phyloP scores from a whole-genome alignment of 2,888 invertebrate species.

The Metalampra italica region DNA sequence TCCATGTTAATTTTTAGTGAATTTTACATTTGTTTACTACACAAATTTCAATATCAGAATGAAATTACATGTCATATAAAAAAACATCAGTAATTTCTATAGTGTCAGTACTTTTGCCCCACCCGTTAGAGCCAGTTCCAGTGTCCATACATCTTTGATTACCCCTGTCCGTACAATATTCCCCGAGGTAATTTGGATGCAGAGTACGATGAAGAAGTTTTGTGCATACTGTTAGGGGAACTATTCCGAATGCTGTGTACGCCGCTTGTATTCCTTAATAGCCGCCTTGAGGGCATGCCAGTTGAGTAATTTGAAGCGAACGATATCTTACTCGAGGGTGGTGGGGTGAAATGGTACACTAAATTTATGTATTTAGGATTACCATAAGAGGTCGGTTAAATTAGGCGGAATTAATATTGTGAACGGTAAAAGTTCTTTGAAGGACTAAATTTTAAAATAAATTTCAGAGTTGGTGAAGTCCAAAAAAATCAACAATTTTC shows the following conservation, averaged over 20 bases:
- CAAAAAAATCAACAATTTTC: no score
- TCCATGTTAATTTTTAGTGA: no score
- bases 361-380: conserved; percentile 1
- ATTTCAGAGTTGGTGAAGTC: conserved; percentile 20
- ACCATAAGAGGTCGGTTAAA: background rate
- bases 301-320: conserved; percentile 18
- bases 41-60: no score
- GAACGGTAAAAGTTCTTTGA: no score
- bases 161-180: conserved; percentile 24
- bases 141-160: conserved; percentile 8
- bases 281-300: conserved; percentile 50
- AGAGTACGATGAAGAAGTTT: conserved; percentile 59
- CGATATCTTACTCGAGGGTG: conserved; percentile 9
- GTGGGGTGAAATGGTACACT: conserved; percentile 17
- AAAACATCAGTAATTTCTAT: no score
- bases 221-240: conserved; percentile 57
- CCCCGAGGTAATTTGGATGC: conserved; percentile 66
- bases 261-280: conserved; percentile 53
- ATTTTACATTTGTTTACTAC: no score
- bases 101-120: no score
- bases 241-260: conserved; percentile 52
- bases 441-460: no score
- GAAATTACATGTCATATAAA: no score
- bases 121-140: background rate
- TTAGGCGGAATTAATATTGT: background rate